Conservation (phyloP, 2,113 vertebrate genomes). For the Todiramphus saurophagus region DNA sequence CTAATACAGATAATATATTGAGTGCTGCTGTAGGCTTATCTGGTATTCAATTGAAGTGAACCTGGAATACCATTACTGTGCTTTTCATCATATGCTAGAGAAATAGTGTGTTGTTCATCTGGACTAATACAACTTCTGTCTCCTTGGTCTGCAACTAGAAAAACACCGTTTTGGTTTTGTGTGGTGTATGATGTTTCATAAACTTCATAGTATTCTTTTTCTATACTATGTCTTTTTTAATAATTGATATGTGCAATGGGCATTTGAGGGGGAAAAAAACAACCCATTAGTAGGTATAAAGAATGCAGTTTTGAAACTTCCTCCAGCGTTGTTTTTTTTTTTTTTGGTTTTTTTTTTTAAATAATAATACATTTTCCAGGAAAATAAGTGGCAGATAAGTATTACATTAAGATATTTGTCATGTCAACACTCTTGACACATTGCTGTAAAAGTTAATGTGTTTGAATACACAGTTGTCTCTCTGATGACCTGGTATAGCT, state of each 20-base stretch:
- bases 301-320: background rate
- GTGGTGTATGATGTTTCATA: background rate
- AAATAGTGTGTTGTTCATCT: background rate
- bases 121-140: background rate
- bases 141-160: background rate
- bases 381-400: background rate
- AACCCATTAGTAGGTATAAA: background rate
- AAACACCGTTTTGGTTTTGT: background rate
- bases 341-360: background rate
- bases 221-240: background rate
- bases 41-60: background rate
- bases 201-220: background rate
- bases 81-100: background rate
- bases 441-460: background rate
- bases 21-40: background rate
- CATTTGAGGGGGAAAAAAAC: background rate
- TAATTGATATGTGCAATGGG: background rate
- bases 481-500: background rate
- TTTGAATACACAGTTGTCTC: background rate
- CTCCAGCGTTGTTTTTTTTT: accelerated
- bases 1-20: background rate
- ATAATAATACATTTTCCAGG: background rate
- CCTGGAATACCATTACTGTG: background rate
- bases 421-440: background rate
- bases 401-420: background rate